A percentile compares a stretch with the other conserved stretches of the same genome.
Evolutionary conservation across 2,797 vertebrate genomes (phyloP).

Genomic region (Tenualosa thibaudeaui): DNA sequence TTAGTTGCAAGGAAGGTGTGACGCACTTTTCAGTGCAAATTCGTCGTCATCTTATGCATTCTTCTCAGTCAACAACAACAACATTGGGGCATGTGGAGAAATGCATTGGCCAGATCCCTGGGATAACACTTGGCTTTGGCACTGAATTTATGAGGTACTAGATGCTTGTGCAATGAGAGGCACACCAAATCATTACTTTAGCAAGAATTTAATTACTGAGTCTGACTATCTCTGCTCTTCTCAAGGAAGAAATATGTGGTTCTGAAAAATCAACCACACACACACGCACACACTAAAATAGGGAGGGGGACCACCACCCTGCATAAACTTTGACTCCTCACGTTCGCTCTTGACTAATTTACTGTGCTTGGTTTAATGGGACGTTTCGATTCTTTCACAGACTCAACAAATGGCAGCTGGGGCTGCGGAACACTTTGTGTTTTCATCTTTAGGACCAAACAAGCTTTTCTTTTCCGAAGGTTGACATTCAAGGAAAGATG

Average conservation of each 20-base stretch:
- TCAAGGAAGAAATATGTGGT: constrained; percentile 44
- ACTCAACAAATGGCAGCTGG: background rate
- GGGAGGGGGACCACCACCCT: background rate
- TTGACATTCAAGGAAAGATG: constrained; percentile 52
- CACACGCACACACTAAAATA: constrained; percentile 2
- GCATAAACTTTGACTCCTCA: constrained; percentile 27
- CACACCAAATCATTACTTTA: constrained; percentile 40
- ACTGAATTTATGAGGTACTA: constrained; percentile 18
- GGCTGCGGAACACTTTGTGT: background rate
- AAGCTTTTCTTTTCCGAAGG: constrained; percentile 46
- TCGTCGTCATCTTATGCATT: background rate
- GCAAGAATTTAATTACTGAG: constrained; percentile 42
- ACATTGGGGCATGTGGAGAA: background rate
- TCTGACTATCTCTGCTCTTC: constrained; percentile 38
- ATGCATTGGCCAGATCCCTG: constrained; percentile 16
- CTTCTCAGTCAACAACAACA: constrained; percentile 7
- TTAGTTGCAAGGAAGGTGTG: background rate
- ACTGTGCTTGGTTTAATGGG: constrained; percentile 30
- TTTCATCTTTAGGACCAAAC: constrained; percentile 45
- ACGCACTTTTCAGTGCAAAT: background rate
- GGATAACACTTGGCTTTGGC: constrained; percentile 15
- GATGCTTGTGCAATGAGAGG: constrained; percentile 30
- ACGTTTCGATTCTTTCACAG: constrained; percentile 20
- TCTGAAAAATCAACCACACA: constrained; percentile 24
- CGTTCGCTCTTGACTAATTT: constrained; percentile 44